phyloP scores from a whole-genome alignment of 1,140 invertebrate genomes.

The Apocrypta bakeri region DNA sequence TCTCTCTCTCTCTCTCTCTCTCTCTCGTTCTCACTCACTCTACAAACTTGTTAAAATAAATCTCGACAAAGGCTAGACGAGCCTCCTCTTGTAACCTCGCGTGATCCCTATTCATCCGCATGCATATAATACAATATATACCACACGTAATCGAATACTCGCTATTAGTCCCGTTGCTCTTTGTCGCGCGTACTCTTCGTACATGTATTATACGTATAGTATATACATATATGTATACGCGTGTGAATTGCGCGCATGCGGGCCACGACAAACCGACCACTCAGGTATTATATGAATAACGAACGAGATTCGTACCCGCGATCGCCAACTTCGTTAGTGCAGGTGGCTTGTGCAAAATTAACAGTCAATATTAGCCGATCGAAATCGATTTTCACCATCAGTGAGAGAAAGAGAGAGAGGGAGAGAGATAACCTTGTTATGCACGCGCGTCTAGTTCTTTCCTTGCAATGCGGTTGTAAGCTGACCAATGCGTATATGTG shows the following conservation, averaged over 20 bases:
- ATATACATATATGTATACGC: too few relatives aligned
- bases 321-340: slow-evolving; percentile 58
- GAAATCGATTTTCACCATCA: slow-evolving; percentile 58
- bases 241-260: not conserved
- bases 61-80: not conserved
- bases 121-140: not conserved
- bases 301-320: slow-evolving; percentile 54
- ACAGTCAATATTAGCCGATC: slow-evolving; percentile 60
- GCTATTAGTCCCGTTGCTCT: not conserved
- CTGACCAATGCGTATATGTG: too few relatives aligned
- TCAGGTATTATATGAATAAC: slow-evolving; percentile 59
- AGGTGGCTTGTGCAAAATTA: slow-evolving; percentile 59
- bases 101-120: not conserved
- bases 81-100: not conserved
- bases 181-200: not conserved
- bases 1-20: too few relatives aligned
- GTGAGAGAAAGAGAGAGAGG: too few relatives aligned
- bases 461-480: too few relatives aligned
- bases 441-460: not conserved
- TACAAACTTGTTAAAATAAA: not conserved
- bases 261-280: not conserved
- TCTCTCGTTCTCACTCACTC: too few relatives aligned
- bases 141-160: slow-evolving; percentile 17
- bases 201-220: too few relatives aligned
- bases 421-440: too few relatives aligned